These are phyloP conservation scores for Egretta garzetta DNA, from an alignment of 2,113 vertebrate species.

Conservation along the genomic window DNA sequence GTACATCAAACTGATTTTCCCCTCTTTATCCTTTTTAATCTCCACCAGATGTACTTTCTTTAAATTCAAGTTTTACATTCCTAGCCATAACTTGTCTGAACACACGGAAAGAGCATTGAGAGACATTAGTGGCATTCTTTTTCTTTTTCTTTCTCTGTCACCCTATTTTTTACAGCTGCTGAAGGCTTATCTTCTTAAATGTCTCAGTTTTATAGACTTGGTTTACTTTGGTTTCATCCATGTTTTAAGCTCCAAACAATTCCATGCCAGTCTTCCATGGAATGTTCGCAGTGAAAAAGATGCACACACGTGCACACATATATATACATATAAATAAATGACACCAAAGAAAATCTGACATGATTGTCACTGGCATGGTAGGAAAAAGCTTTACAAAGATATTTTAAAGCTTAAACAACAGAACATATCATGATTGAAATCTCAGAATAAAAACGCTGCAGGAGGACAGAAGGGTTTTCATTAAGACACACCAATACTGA, in stretches of 20 bases:
- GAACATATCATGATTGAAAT: background rate
- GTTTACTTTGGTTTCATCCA: slow-evolving; percentile 24
- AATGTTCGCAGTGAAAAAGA: background rate
- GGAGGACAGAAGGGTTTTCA: background rate
- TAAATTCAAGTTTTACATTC: slow-evolving; percentile 67
- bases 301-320: background rate
- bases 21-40: slow-evolving; percentile 68
- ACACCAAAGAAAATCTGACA: background rate
- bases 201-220: background rate
- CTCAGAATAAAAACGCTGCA: background rate
- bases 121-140: slow-evolving; percentile 42
- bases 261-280: background rate
- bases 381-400: background rate
- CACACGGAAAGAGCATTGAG: slow-evolving; percentile 40
- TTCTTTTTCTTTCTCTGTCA: slow-evolving; percentile 49
- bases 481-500: background rate
- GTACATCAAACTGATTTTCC: slow-evolving; percentile 58
- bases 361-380: background rate
- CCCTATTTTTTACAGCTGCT: slow-evolving; percentile 36
- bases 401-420: slow-evolving; percentile 27
- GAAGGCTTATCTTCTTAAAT: slow-evolving; percentile 34
- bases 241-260: slow-evolving; percentile 1
- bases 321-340: background rate
- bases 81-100: slow-evolving; percentile 59
- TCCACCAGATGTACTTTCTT: slow-evolving; percentile 67